Evolutionary conservation across 2,888 invertebrate species (phyloP).

Genomic region (Drosophila formosana): DNA sequence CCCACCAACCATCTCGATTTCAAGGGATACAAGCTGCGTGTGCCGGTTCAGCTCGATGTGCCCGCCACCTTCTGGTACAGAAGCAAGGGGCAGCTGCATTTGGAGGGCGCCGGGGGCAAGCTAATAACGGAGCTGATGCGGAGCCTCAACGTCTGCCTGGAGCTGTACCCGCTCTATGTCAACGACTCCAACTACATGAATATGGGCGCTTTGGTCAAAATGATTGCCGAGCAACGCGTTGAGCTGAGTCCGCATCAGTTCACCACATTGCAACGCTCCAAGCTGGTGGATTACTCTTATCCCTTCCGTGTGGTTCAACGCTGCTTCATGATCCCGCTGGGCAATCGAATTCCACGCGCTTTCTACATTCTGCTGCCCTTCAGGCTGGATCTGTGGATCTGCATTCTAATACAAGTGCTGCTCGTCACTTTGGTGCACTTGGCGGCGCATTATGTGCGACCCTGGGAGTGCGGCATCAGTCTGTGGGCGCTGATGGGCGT

Average conservation of each 20-base stretch:
- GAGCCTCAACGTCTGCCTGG: slow-evolving; percentile 56
- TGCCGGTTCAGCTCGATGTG: slow-evolving; percentile 69
- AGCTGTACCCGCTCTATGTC: slow-evolving; percentile 45
- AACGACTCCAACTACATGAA: slow-evolving; percentile 61
- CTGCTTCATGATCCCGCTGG: slow-evolving; percentile 65
- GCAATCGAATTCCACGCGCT: slow-evolving; percentile 42
- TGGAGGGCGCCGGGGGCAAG: slow-evolving; percentile 63
- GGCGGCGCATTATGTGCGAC: not conserved
- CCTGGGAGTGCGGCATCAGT: not conserved
- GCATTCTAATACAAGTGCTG: slow-evolving; percentile 17
- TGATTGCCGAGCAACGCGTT: slow-evolving; percentile 29
- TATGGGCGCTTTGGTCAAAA: slow-evolving; percentile 40
- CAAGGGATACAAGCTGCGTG: slow-evolving; percentile 53
- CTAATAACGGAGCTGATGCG: slow-evolving; percentile 58
- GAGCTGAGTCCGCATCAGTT: slow-evolving; percentile 69
- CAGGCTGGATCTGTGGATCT: slow-evolving; percentile 45
- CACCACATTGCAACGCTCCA: slow-evolving; percentile 46
- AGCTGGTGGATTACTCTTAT: slow-evolving; percentile 63
- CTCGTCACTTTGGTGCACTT: slow-evolving; percentile 17
- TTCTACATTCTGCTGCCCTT: slow-evolving; percentile 57
- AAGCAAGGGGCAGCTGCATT: not conserved
- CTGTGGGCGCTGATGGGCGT: slow-evolving; percentile 53
- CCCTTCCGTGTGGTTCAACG: slow-evolving; percentile 52
- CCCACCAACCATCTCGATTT: slow-evolving; percentile 31
- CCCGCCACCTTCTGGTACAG: slow-evolving; percentile 67